Evolutionary conservation across 2,888 invertebrate species (phyloP), one percentile per base, ranked within the genome.

Genomic region (Hypena proboscidalis): DNA sequence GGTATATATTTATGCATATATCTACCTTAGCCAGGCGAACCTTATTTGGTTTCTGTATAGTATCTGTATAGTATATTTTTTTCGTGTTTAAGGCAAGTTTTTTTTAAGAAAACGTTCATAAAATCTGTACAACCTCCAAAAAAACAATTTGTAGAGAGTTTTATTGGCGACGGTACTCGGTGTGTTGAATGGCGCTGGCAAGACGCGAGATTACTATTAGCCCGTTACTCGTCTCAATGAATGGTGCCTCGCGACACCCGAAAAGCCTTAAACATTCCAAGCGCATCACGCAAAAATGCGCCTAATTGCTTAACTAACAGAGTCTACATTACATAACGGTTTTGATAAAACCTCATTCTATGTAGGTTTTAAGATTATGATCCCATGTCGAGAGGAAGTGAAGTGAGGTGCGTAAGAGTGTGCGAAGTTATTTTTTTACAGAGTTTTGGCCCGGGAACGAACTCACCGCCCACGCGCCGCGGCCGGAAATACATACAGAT

Each of bases 221-320:
- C 78, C 88, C 88, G 88, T 88, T 88, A 88, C 82, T 87, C 84
- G 80, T 83, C 83, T 89, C 81, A 88, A 88, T 89, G 88, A 87
- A 87, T 86, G 84, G 83, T 82, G 76, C 77, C 79, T 80, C 78
- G 74, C 74, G 73, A 72, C 71, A 67, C 70, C 77, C 71, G 77
- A 81, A 80, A 80, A 67, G 79, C 61, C 74, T 77, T 73, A 77
- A 72, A 74, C 57, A 68, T 69, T 63, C 53, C 48, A 49, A 33
- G 56, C 34, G 21, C 46, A 48, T 56, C 57, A 63, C 39, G 58
- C 57, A 48, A 80, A 75, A 67, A 54, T 76, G 57, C 60, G 62
- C 73, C 70, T 58, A 70, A 65, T 49, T 15, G 20, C 45, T 34
- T 47, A 9, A 10, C 23, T 7, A 14, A 58, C 76, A 79, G 67